Percentiles rank a stretch among this genome's conserved stretches.
phyloP scores from a whole-genome alignment of 2,797 vertebrate genomes.

The Cuniculus paca region DNA sequence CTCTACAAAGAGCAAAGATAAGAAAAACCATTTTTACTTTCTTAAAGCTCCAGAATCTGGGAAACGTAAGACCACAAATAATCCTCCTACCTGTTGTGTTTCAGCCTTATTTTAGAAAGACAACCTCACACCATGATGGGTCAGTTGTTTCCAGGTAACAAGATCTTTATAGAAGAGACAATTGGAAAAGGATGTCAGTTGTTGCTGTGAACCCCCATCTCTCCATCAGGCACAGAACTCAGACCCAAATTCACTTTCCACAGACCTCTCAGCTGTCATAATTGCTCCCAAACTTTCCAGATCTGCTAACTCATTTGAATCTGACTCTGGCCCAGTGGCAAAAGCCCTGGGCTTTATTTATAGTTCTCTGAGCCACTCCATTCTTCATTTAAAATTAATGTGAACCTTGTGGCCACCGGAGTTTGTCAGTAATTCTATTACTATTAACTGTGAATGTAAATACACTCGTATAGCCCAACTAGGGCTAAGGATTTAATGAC shows the following conservation, averaged over 20 bases:
- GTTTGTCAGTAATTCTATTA: constrained; percentile 38
- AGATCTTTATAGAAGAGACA: constrained; percentile 23
- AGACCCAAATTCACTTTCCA: neutral
- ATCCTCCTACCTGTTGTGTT: constrained; percentile 17
- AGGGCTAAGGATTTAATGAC: constrained; percentile 26
- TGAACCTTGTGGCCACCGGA: neutral
- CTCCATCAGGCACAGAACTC: neutral
- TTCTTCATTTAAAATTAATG: constrained; percentile 65
- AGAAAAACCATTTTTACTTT: neutral
- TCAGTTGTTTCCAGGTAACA: constrained; percentile 9
- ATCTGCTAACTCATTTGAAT: constrained; percentile 24
- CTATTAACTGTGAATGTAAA: constrained; percentile 58
- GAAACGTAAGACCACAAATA: neutral
- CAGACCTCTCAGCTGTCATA: neutral
- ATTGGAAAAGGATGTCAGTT: neutral
- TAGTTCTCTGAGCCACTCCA: neutral
- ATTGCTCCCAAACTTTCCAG: neutral
- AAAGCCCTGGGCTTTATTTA: constrained; percentile 30
- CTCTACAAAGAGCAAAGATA: neutral
- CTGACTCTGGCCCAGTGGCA: neutral
- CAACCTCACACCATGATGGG: neutral
- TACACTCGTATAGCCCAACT: neutral
- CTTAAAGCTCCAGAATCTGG: neutral
- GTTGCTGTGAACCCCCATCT: neutral
- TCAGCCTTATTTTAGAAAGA: constrained; percentile 56